Percentiles rank a stretch among this genome's conserved stretches.
These are phyloP conservation scores for Amphiprion ocellaris DNA, from an alignment of 2,113 vertebrate genomes.

Conservation along the genomic window DNA sequence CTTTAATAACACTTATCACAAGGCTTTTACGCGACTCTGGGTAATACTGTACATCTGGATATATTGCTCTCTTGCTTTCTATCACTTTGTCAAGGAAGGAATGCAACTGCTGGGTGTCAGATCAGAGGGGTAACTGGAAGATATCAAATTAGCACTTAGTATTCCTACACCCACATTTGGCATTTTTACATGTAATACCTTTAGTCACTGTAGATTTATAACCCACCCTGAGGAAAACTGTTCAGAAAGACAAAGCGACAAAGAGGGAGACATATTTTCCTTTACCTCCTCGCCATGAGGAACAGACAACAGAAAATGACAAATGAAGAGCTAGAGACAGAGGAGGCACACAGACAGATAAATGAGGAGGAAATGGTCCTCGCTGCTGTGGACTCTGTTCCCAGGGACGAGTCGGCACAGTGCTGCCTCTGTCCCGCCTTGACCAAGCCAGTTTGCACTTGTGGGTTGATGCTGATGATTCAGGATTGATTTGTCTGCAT, in stretches of 20 bases:
- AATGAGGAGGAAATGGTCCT: slow-evolving; percentile 58
- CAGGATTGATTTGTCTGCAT: slow-evolving; percentile 75
- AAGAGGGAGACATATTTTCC: slow-evolving; percentile 7
- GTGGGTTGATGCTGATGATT: slow-evolving; percentile 71
- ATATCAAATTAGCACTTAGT: slow-evolving; percentile 68
- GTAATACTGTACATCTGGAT: slow-evolving; percentile 2
- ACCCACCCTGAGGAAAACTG: slow-evolving; percentile 46
- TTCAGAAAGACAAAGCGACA: slow-evolving; percentile 2
- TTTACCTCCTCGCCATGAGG: slow-evolving; percentile 40
- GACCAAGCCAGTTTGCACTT: slow-evolving; percentile 40
- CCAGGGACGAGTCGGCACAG: slow-evolving; percentile 61
- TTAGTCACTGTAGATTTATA: slow-evolving; percentile 71
- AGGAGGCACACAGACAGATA: slow-evolving; percentile 58
- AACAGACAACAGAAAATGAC: slow-evolving; percentile 41
- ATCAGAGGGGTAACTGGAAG: slow-evolving; percentile 60
- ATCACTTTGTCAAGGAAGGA: slow-evolving; percentile 46
- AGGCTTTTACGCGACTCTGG: slow-evolving; percentile 5
- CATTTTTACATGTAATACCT: slow-evolving; percentile 62
- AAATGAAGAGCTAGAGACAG: slow-evolving; percentile 51
- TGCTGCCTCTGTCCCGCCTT: slow-evolving; percentile 60
- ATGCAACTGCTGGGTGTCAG: slow-evolving; percentile 49
- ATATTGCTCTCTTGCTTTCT: slow-evolving; percentile 6
- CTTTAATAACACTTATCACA: slow-evolving; percentile 46
- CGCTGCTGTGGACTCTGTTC: slow-evolving; percentile 46
- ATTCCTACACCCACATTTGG: slow-evolving; percentile 37